Percentiles rank a stretch among this genome's conserved stretches.
Conservation (phyloP, 37 sponge, comb jelly and placozoan genomes). For the Crambe crambe region DNA sequence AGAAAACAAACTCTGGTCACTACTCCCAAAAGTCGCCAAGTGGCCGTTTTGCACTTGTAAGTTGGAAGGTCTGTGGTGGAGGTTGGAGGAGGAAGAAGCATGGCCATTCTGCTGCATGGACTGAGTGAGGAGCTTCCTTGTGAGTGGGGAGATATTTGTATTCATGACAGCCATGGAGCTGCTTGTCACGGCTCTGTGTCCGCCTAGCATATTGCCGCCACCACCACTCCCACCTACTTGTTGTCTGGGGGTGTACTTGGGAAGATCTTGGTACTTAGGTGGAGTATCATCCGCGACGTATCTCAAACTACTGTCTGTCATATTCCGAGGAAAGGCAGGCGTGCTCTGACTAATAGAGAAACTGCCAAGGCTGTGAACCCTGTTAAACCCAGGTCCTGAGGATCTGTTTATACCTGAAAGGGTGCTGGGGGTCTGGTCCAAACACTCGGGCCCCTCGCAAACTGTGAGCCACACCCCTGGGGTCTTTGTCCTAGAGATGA, state of each 20-base stretch:
- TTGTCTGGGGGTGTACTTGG: not conserved
- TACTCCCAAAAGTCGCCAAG: not conserved
- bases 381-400: not conserved
- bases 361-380: not conserved
- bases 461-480: conserved; percentile 73
- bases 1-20: conserved; percentile 8
- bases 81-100: not conserved
- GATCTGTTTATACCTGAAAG: too few species aligned
- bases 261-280: conserved; percentile 26
- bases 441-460: conserved; percentile 34
- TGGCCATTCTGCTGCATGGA: conserved; percentile 10
- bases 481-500: conserved; percentile 47
- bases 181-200: not conserved
- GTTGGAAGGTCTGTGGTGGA: not conserved
- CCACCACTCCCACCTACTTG: not conserved
- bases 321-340: conserved; percentile 13
- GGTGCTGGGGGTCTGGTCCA: not conserved
- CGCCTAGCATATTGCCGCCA: not conserved
- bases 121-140: conserved; percentile 16
- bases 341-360: conserved; percentile 37
- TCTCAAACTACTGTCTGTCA: not conserved
- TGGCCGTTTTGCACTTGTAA: not conserved
- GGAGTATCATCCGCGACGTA: not conserved
- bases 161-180: not conserved
- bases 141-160: conserved; percentile 24